These are phyloP conservation scores for Tenthredo amoena DNA, from an alignment of 2,888 invertebrate species.

Conservation along the genomic window DNA sequence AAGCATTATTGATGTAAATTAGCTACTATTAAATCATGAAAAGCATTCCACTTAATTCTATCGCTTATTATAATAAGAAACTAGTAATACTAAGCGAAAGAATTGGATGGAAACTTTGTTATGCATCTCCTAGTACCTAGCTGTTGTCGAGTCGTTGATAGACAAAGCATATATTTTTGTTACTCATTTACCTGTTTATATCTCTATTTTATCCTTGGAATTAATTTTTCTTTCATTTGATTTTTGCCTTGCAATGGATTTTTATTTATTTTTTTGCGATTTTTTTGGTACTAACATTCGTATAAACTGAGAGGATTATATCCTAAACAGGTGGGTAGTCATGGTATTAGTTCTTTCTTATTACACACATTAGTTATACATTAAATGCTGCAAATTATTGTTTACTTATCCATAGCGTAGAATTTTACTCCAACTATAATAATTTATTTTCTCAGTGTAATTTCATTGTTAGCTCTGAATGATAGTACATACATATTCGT, in stretches of 20 bases:
- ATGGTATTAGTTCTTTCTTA: conserved; percentile 32
- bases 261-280: conserved; percentile 63
- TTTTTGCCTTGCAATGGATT: conserved; percentile 53
- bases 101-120: conserved; percentile 65
- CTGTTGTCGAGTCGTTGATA: conserved; percentile 78
- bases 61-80: conserved; percentile 61
- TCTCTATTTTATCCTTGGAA: conserved; percentile 57
- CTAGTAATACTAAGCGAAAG: conserved; percentile 59
- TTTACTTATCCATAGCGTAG: conserved; percentile 41
- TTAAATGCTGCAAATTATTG: conserved; percentile 22
- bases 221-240: conserved; percentile 56
- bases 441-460: conserved; percentile 2
- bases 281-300: conserved; percentile 70
- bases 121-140: conserved; percentile 75
- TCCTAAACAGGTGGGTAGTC: conserved; percentile 71
- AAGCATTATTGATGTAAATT: conserved; percentile 7
- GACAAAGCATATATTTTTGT: conserved; percentile 75
- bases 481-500: neutral
- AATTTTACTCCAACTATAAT: conserved; percentile 10
- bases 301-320: conserved; percentile 64
- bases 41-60: conserved; percentile 65
- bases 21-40: conserved; percentile 70
- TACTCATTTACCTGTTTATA: conserved; percentile 66
- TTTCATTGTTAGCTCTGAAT: conserved; percentile 35
- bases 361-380: conserved; percentile 18